These are phyloP conservation scores for Craterocephalus amniculus DNA, from an alignment of 2,797 vertebrate species.

Conservation along the genomic window DNA sequence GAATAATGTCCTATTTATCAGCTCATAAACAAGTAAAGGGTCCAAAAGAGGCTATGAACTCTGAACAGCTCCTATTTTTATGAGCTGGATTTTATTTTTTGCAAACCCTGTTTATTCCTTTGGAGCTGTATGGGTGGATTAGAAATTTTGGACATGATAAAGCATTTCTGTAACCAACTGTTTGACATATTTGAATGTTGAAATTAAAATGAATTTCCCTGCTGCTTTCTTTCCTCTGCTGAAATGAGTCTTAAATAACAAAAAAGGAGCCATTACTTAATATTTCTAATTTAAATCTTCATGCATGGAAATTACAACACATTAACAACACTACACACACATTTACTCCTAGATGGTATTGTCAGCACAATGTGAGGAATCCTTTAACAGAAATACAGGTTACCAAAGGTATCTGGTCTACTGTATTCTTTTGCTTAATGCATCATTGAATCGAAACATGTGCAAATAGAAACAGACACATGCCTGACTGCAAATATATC, in stretches of 20 bases:
- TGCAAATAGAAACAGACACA: not conserved
- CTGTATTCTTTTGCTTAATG: slow-evolving; percentile 16
- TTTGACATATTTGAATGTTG: not conserved
- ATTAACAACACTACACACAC: not conserved
- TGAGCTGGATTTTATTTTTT: not conserved
- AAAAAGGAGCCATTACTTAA: not conserved
- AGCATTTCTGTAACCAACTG: not conserved
- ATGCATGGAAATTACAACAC: not conserved
- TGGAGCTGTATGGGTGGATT: not conserved
- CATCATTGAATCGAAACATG: slow-evolving; percentile 24
- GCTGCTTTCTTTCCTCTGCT: not conserved
- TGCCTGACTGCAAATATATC: not conserved
- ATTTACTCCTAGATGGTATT: not conserved
- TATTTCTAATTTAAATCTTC: not conserved
- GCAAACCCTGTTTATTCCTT: not conserved
- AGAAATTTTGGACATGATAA: not conserved
- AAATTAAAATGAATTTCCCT: slow-evolving; percentile 6
- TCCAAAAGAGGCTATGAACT: not conserved
- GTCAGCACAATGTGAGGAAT: slow-evolving; percentile 16
- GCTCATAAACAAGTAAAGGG: slow-evolving; percentile 5
- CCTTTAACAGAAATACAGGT: slow-evolving; percentile 3
- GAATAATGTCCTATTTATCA: slow-evolving; percentile 12
- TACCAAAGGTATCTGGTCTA: not conserved
- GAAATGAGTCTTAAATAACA: not conserved
- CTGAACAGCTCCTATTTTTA: not conserved